Percentiles rank a stretch among this genome's conserved stretches.
Evolutionary conservation across 2,113 vertebrate genomes (phyloP).

Genomic region (Pungitius pungitius): DNA sequence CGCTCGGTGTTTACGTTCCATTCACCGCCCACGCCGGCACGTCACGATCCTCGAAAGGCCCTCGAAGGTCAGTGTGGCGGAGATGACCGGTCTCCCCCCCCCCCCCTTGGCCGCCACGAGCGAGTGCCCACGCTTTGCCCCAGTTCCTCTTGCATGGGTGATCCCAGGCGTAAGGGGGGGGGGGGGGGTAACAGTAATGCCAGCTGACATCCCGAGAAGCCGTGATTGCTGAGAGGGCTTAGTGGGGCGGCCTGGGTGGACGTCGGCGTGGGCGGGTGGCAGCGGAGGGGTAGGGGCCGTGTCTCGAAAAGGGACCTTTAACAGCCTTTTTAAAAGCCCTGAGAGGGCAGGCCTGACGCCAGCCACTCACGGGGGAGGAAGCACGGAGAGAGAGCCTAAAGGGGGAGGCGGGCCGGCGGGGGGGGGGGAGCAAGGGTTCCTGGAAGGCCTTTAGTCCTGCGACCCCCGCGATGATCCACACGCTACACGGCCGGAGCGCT

Average conservation of each 20-base stretch:
- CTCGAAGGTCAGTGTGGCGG: constrained; percentile 67
- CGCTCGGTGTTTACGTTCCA: constrained; percentile 64
- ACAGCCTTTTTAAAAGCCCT: constrained; percentile 76
- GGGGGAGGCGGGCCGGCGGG: not conserved
- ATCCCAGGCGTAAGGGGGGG: constrained; percentile 40
- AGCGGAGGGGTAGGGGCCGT: constrained; percentile 36
- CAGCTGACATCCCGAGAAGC: constrained; percentile 76
- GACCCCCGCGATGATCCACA: constrained; percentile 45
- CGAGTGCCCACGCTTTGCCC: constrained; percentile 66
- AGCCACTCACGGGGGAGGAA: constrained; percentile 56
- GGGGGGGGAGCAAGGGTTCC: constrained; percentile 47
- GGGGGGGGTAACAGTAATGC: constrained; percentile 68
- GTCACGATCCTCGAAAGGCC: constrained; percentile 61
- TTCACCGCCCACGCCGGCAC: constrained; percentile 49
- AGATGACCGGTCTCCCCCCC: constrained; percentile 54
- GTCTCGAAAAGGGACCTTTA: constrained; percentile 68
- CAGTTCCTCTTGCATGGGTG: constrained; percentile 65
- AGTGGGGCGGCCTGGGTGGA: constrained; percentile 47
- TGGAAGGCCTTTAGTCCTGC: constrained; percentile 54
- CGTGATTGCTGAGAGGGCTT: constrained; percentile 70
- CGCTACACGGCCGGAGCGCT: constrained; percentile 43
- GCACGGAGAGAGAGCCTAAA: constrained; percentile 58
- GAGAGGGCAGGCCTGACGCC: constrained; percentile 55
- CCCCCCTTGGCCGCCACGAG: constrained; percentile 49
- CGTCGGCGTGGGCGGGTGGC: constrained; percentile 56